phyloP scores from a whole-genome alignment of 2,888 invertebrate genomes.

The Lasioglossum malachurum region DNA sequence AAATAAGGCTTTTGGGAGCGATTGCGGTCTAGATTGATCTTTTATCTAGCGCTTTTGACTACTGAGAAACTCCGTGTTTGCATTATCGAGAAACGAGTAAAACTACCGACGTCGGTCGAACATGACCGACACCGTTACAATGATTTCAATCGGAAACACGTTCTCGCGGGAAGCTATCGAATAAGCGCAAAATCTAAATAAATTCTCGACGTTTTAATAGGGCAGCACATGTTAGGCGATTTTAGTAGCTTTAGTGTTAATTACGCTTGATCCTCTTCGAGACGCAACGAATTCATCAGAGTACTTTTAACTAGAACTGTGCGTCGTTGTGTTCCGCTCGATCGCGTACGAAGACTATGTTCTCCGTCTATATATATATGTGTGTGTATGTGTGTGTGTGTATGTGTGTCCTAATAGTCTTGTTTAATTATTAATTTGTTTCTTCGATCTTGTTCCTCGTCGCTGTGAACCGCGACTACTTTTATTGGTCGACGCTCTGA shows the following conservation, averaged over 20 bases:
- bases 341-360: not conserved
- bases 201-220: not conserved
- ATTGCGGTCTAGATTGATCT: too few relatives aligned
- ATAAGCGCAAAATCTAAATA: not conserved
- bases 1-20: too few relatives aligned
- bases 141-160: not conserved
- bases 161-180: not conserved
- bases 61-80: too few relatives aligned
- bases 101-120: not conserved
- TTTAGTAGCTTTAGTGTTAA: not conserved
- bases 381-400: not conserved
- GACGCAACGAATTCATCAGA: not conserved
- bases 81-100: not conserved
- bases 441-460: constrained; percentile 20
- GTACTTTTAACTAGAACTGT: not conserved
- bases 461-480: not conserved
- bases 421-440: constrained; percentile 5
- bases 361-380: not conserved
- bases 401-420: constrained; percentile 14
- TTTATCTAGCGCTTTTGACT: too few relatives aligned
- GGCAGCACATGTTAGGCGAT: not conserved
- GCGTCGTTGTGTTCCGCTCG: not conserved
- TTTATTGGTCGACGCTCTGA: constrained; percentile 17
- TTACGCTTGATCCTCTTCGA: not conserved
- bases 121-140: not conserved